Percentiles rank a stretch among this genome's conserved stretches.
Conservation (phyloP, 2,888 invertebrate genomes). For the Drosophila meridiana region DNA sequence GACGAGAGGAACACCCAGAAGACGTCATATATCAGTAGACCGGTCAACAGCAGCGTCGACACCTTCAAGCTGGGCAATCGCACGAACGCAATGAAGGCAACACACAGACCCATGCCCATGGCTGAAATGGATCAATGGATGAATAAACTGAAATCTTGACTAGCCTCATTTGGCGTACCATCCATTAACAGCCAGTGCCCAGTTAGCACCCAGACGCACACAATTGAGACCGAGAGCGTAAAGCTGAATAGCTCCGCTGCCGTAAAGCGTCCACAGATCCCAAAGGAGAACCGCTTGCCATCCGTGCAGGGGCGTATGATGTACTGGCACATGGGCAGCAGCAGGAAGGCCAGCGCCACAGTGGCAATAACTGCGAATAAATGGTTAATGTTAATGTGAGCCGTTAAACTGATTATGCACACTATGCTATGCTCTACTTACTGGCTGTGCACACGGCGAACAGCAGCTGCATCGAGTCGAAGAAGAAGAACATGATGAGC, state of each 20-base stretch:
- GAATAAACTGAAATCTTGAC: neutral
- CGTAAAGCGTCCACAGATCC: conserved; percentile 96
- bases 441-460: conserved; percentile 98
- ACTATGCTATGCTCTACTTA: conserved; percentile 86
- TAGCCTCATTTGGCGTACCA: conserved; percentile 86
- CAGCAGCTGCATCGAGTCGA: conserved; percentile 98
- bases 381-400: conserved; percentile 2
- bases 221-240: conserved; percentile 95
- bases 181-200: conserved; percentile 99
- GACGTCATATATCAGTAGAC: conserved; percentile 97
- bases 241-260: conserved; percentile 97
- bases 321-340: conserved; percentile 99
- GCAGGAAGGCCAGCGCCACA: conserved; percentile 97
- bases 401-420: neutral
- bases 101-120: conserved; percentile 99
- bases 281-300: conserved; percentile 94
- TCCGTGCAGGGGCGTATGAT: conserved; percentile 94
- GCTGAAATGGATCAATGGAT: conserved; percentile 86
- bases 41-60: conserved; percentile 96
- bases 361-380: conserved; percentile 93
- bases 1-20: conserved; percentile 99
- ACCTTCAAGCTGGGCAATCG: conserved; percentile 97
- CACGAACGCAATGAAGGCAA: conserved; percentile 98
- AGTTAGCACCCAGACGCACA: conserved; percentile 98
- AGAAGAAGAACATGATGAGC: conserved; percentile 99